These are phyloP conservation scores for Trichoplusia ni DNA, from an alignment of 1,140 invertebrate genomes.

Conservation along the genomic window DNA sequence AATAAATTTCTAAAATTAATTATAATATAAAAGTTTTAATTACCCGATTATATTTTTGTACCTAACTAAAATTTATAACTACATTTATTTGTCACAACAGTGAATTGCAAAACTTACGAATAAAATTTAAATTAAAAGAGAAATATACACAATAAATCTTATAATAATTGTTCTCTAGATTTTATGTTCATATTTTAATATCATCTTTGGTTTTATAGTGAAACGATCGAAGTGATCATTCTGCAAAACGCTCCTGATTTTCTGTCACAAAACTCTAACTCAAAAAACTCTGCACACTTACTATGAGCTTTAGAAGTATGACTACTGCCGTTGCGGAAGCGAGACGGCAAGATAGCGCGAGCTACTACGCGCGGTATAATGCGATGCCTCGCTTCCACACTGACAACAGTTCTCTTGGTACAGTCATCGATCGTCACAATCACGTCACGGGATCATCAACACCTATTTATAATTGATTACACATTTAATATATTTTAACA, in stretches of 20 bases:
- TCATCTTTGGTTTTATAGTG: slow-evolving; percentile 62
- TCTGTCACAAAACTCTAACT: too few relatives aligned
- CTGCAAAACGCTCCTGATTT: not conserved
- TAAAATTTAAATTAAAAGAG: slow-evolving; percentile 19
- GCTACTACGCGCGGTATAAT: too few relatives aligned
- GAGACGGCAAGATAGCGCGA: too few relatives aligned
- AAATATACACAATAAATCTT: slow-evolving; percentile 39
- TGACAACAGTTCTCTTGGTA: not conserved
- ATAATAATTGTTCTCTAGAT: slow-evolving; percentile 36
- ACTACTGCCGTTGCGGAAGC: too few relatives aligned
- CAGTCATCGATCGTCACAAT: not conserved
- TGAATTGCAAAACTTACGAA: slow-evolving; percentile 36
- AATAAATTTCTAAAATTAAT: slow-evolving; percentile 28
- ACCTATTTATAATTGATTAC: too few relatives aligned
- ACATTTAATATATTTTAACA: too few relatives aligned
- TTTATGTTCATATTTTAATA: slow-evolving; percentile 47
- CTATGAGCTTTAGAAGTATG: too few relatives aligned
- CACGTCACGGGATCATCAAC: too few relatives aligned
- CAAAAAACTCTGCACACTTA: too few relatives aligned
- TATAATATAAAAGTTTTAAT: slow-evolving; percentile 19
- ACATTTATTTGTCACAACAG: slow-evolving; percentile 37
- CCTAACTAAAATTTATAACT: slow-evolving; percentile 24
- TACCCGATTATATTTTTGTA: slow-evolving; percentile 17
- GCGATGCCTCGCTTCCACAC: too few relatives aligned
- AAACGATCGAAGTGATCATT: slow-evolving; percentile 41